Base-by-base conservation (phyloP, 2,888 invertebrate species). In the Acheta domesticus region DNA sequence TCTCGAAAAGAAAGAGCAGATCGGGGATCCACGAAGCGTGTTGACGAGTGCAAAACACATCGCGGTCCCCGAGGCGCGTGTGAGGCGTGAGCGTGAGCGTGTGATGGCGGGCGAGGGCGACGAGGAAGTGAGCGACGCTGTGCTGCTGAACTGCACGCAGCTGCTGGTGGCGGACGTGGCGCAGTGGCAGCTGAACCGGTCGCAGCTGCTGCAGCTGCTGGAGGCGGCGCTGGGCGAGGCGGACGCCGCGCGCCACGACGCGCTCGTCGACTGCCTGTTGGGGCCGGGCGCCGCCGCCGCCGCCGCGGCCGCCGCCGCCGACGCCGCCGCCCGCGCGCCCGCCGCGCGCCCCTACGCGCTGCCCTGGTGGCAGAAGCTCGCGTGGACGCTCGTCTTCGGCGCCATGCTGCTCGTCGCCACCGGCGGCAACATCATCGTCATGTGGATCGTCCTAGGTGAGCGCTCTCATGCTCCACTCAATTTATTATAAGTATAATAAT, bases 371-470 rank as follows among this genome's bases (percentile, higher is more conserved):
- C 84, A 84, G 80, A 89, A 89, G 83, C 80, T 83, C 2, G 78
- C 82, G 12, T 84, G 84, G 84, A 82, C 82, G n/a, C 20, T 81
- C 12, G 81, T 84, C 3, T 84, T 84, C 78, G 82, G 82, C 2
- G 83, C 82, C 62, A 84, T 84, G 84, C 82, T 84, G 11, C 78
- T 83, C 2, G 83, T 84, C 2, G 84, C 84, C 62, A 83, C 83
- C 12, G 83, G 83, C 11, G 91, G 91, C 4, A 91, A 91, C 83
- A 84, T 87, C 49, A 87, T 90, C 74, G 90, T 91, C 80, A 89
- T 90, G 82, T 91, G 91, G 91, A 90, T 91, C 76, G 89, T 91
- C 2, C 81, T 86, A 16, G 86, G 86, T 86, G 79, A 84, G 85
- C 84, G 62, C 23, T 23, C 23, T 23, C 2, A 2, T 23, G n/a